Evolutionary conservation across 2,888 invertebrate species (phyloP).

Genomic region (Melieria picta): DNA sequence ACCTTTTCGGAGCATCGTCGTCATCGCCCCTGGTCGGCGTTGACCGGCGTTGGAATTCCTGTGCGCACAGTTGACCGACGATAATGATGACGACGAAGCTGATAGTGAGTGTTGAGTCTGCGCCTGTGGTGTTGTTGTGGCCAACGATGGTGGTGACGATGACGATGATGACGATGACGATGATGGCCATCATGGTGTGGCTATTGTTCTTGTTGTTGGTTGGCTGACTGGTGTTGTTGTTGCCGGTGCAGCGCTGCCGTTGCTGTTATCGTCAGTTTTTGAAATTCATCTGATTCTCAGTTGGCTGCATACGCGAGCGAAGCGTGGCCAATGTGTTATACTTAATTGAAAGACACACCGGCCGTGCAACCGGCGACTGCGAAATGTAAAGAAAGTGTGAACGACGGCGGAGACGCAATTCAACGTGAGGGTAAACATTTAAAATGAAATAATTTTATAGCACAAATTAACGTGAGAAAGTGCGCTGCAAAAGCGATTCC

Average conservation of each 20-base stretch:
- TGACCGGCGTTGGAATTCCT: slow-evolving; percentile 42
- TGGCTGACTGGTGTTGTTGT: slow-evolving; percentile 20
- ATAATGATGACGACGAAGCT: slow-evolving; percentile 34
- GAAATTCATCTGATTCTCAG: slow-evolving; percentile 25
- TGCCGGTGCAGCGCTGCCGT: slow-evolving; percentile 3
- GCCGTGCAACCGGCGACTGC: not conserved
- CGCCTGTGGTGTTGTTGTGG: not conserved
- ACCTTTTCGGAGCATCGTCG: not conserved
- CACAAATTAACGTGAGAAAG: slow-evolving; percentile 23
- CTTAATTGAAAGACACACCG: slow-evolving; percentile 20
- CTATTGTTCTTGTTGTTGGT: slow-evolving; percentile 23
- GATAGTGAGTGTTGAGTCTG: slow-evolving; percentile 26
- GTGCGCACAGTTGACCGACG: slow-evolving; percentile 45
- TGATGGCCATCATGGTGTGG: slow-evolving; percentile 31
- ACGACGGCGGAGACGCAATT: slow-evolving; percentile 25
- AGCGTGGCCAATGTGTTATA: slow-evolving; percentile 8
- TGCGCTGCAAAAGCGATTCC: too few relatives aligned
- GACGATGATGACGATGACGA: slow-evolving; percentile 33
- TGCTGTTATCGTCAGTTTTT: slow-evolving; percentile 23
- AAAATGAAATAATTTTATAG: slow-evolving; percentile 32
- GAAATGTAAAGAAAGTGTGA: not conserved
- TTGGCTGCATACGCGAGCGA: not conserved
- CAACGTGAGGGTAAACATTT: slow-evolving; percentile 33
- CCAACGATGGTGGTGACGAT: not conserved
- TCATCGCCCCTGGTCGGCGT: not conserved